A percentile compares a stretch with the other conserved stretches of the same genome.
These are phyloP conservation scores for Ephydatia muelleri DNA, from an alignment of 37 sponge, comb jelly and placozoan species.

Conservation along the genomic window DNA sequence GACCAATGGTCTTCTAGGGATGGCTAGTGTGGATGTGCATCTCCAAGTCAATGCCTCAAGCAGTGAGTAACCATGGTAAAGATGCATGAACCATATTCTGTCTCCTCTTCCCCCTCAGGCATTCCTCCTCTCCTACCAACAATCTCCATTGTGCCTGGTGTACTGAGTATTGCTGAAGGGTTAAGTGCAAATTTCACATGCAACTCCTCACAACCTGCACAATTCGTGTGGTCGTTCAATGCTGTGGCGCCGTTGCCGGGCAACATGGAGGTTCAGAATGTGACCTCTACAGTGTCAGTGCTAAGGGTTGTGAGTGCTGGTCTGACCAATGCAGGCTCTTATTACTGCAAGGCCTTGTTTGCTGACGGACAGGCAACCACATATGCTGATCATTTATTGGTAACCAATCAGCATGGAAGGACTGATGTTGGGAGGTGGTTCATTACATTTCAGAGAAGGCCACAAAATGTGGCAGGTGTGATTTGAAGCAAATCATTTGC, in stretches of 20 bases:
- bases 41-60: not conserved
- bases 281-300: not conserved
- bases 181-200: too few relatives aligned
- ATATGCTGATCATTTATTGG: not conserved
- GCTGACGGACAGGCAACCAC: slow-evolving; percentile 16
- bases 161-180: too few relatives aligned
- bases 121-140: too few relatives aligned
- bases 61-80: not conserved
- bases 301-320: slow-evolving; percentile 13
- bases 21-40: not conserved
- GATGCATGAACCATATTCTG: not conserved
- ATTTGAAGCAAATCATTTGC: too few relatives aligned
- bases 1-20: not conserved
- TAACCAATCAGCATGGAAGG: not conserved
- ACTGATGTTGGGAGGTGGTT: too few relatives aligned
- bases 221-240: not conserved
- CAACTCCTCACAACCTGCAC: not conserved
- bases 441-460: too few relatives aligned
- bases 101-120: too few relatives aligned
- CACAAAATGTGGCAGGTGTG: too few relatives aligned
- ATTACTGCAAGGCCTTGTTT: slow-evolving; percentile 45
- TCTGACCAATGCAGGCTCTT: slow-evolving; percentile 4
- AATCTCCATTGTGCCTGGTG: too few relatives aligned
- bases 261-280: not conserved
- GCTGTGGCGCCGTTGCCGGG: not conserved